Evolutionary conservation across 2,888 invertebrate species (phyloP).

Genomic region (Agriotes lineatus): DNA sequence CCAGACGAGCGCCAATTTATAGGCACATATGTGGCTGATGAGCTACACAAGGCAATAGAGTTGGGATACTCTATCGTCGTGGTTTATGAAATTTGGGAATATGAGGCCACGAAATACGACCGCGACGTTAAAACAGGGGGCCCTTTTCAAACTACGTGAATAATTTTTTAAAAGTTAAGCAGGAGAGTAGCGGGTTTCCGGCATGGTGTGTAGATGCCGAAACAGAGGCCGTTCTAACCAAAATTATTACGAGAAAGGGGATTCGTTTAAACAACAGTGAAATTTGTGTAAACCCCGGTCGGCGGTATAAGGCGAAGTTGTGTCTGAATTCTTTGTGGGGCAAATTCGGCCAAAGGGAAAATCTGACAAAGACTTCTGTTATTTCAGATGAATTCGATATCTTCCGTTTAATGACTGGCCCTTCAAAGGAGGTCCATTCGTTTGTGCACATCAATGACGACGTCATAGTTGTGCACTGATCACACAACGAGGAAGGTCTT

Average conservation of each 20-base stretch:
- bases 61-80: constrained; percentile 51
- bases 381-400: too few relatives aligned
- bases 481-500: background rate
- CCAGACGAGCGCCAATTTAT: background rate
- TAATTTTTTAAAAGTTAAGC: constrained; percentile 51
- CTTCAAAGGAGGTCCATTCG: too few relatives aligned
- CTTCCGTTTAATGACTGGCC: too few relatives aligned
- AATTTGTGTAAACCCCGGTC: constrained; percentile 43
- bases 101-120: constrained; percentile 46
- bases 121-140: too few relatives aligned
- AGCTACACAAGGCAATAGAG: constrained; percentile 52
- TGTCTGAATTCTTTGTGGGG: too few relatives aligned
- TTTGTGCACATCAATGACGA: too few relatives aligned
- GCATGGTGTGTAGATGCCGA: constrained; percentile 29
- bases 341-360: too few relatives aligned
- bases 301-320: too few relatives aligned
- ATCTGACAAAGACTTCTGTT: too few relatives aligned
- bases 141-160: constrained; percentile 52
- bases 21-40: constrained; percentile 57
- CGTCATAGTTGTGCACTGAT: background rate
- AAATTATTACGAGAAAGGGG: constrained; percentile 37
- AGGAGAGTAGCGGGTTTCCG: constrained; percentile 52
- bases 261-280: constrained; percentile 28
- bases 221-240: constrained; percentile 46
- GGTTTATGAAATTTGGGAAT: constrained; percentile 56